Percentiles rank a stretch among this genome's conserved stretches.
phyloP scores from a whole-genome alignment of 53 echinoderm and acorn worm genomes.

The Stichopus horrens region DNA sequence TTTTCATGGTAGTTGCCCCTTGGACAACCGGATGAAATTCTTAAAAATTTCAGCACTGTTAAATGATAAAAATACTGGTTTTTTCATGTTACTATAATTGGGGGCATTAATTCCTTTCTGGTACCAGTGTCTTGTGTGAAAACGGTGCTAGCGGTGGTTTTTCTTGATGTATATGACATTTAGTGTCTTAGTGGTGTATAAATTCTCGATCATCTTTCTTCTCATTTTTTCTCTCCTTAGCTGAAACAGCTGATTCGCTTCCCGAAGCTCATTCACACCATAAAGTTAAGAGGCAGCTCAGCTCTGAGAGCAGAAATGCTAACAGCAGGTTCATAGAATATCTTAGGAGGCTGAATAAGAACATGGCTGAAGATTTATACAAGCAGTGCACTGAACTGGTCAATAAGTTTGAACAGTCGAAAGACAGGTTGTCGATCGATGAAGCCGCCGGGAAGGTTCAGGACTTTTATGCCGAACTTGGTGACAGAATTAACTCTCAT shows the following conservation, averaged over 20 bases:
- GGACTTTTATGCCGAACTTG: slow-evolving; percentile 84
- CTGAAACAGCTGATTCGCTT: background rate
- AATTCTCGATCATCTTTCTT: no score
- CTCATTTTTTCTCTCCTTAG: background rate
- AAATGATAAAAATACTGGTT: no score
- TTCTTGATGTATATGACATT: no score
- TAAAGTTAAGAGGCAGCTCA: slow-evolving; percentile 68
- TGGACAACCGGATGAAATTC: no score
- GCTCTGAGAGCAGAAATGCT: slow-evolving; percentile 86
- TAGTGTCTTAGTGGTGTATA: no score
- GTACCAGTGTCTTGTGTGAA: no score
- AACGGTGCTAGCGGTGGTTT: no score
- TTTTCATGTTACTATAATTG: no score
- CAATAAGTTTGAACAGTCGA: slow-evolving; percentile 59
- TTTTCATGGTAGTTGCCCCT: no score
- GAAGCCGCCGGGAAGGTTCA: slow-evolving; percentile 88
- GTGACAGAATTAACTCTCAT: slow-evolving; percentile 69
- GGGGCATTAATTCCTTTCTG: no score
- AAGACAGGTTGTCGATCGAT: slow-evolving; percentile 58
- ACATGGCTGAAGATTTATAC: slow-evolving; percentile 74
- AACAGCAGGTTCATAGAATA: slow-evolving; percentile 79
- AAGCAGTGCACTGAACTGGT: slow-evolving; percentile 75
- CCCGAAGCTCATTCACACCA: slow-evolving; percentile 7
- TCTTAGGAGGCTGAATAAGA: slow-evolving; percentile 73
- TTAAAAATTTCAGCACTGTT: no score